Percentiles rank a stretch among this genome's conserved stretches.
phyloP scores from a whole-genome alignment of 2,888 invertebrate genomes.

The Pachliopta kotzebuea region DNA sequence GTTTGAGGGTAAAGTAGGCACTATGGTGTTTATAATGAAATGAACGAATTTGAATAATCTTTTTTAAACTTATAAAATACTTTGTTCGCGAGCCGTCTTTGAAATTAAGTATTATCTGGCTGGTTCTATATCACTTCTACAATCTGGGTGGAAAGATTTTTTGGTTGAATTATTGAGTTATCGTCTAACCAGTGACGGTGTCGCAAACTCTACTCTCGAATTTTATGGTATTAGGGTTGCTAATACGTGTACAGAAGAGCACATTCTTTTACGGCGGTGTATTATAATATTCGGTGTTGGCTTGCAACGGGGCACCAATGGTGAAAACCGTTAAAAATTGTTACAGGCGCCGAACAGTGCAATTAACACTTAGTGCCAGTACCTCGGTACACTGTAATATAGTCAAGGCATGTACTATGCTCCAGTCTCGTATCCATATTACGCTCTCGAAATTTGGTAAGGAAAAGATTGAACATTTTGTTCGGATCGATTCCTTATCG shows the following conservation, averaged over 20 bases:
- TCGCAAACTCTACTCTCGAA: slow-evolving; percentile 1
- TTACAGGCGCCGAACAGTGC: background rate
- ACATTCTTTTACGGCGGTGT: slow-evolving; percentile 13
- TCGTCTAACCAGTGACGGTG: background rate
- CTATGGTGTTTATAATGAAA: too few relatives aligned
- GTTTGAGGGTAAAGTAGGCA: too few relatives aligned
- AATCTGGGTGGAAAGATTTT: background rate
- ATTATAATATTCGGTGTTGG: slow-evolving; percentile 11
- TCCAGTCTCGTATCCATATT: background rate
- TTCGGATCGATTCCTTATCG: background rate
- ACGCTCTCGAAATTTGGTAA: background rate
- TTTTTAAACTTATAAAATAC: too few relatives aligned
- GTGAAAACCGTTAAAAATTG: background rate
- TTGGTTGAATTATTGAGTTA: background rate
- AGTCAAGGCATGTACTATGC: background rate
- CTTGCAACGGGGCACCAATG: slow-evolving; percentile 11
- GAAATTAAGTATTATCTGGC: background rate
- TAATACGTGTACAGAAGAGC: background rate
- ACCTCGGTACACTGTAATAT: slow-evolving; percentile 12
- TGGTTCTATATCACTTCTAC: background rate
- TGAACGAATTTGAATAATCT: too few relatives aligned
- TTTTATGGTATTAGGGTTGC: background rate
- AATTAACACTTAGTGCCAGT: slow-evolving; percentile 5
- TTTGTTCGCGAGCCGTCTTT: background rate
- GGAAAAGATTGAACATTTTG: background rate